These are phyloP conservation scores for Furcula furcula DNA, from an alignment of 2,888 invertebrate genomes.

Conservation along the genomic window DNA sequence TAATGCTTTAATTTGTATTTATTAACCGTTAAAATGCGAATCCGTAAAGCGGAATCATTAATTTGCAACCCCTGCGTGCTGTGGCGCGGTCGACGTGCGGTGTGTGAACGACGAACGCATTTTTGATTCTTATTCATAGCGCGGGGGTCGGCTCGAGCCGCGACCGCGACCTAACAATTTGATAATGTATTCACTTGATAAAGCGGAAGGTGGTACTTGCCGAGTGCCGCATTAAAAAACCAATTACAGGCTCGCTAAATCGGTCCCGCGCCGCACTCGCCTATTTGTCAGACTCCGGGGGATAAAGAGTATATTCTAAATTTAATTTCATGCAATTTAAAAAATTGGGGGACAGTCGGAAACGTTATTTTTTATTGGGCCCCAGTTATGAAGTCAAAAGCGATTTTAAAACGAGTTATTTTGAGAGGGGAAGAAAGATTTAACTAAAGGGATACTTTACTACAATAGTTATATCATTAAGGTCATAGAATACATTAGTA, in stretches of 20 bases:
- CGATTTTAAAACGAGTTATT: slow-evolving; percentile 40
- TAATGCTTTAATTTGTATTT: slow-evolving; percentile 67
- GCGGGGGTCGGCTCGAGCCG: slow-evolving; percentile 52
- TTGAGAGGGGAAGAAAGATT: slow-evolving; percentile 15
- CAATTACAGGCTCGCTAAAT: slow-evolving; percentile 80
- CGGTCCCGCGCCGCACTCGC: slow-evolving; percentile 62
- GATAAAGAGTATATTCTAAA: slow-evolving; percentile 78
- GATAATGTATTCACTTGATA: slow-evolving; percentile 82
- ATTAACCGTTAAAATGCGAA: slow-evolving; percentile 67
- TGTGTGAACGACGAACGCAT: slow-evolving; percentile 61
- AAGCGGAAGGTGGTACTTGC: slow-evolving; percentile 78
- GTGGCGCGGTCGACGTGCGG: slow-evolving; percentile 41
- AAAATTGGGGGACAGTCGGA: slow-evolving; percentile 67
- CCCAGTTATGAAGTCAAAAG: slow-evolving; percentile 60
- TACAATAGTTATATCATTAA: neutral
- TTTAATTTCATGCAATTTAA: slow-evolving; percentile 81
- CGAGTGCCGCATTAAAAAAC: slow-evolving; percentile 79
- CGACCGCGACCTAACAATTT: slow-evolving; percentile 76
- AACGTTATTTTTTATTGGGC: slow-evolving; percentile 68
- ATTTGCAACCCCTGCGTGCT: slow-evolving; percentile 74
- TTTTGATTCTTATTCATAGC: slow-evolving; percentile 78
- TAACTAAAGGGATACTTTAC: neutral
- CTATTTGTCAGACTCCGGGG: slow-evolving; percentile 80
- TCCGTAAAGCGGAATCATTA: slow-evolving; percentile 59
- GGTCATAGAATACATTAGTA: neutral